A percentile compares a stretch with the other conserved stretches of the same genome.
Conservation (phyloP, 2,797 vertebrate genomes). For the Fratercula arctica region DNA sequence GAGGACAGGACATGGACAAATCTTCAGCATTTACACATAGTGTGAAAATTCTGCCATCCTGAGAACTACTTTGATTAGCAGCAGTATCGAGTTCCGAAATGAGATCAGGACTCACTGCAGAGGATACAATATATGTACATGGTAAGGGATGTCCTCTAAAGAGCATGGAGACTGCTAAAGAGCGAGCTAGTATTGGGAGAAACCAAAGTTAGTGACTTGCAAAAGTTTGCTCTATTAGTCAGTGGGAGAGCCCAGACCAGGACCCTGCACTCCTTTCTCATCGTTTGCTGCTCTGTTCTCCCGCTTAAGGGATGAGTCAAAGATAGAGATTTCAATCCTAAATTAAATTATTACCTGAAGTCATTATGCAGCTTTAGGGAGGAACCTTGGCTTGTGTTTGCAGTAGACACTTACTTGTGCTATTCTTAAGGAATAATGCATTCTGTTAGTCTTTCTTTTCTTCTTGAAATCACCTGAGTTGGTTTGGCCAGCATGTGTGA, state of each 20-base stretch:
- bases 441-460: background rate
- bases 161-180: background rate
- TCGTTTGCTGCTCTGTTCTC: background rate
- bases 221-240: background rate
- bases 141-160: background rate
- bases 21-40: background rate
- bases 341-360: background rate
- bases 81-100: background rate
- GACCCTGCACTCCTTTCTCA: background rate
- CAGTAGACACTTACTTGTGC: background rate
- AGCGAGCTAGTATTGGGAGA: background rate
- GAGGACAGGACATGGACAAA: background rate
- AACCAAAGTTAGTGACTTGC: background rate
- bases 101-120: background rate
- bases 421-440: background rate
- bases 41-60: background rate
- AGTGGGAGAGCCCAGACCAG: background rate
- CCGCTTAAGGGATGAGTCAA: accelerated
- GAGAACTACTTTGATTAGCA: background rate
- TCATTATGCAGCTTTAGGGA: background rate
- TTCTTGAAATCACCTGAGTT: background rate
- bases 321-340: background rate
- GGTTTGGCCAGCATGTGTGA: background rate
- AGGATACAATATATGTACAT: background rate
- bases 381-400: background rate